A percentile compares a stretch with the other conserved stretches of the same genome.
Evolutionary conservation across 1,140 invertebrate genomes (phyloP).

Genomic region (Diachasma alloeum): DNA sequence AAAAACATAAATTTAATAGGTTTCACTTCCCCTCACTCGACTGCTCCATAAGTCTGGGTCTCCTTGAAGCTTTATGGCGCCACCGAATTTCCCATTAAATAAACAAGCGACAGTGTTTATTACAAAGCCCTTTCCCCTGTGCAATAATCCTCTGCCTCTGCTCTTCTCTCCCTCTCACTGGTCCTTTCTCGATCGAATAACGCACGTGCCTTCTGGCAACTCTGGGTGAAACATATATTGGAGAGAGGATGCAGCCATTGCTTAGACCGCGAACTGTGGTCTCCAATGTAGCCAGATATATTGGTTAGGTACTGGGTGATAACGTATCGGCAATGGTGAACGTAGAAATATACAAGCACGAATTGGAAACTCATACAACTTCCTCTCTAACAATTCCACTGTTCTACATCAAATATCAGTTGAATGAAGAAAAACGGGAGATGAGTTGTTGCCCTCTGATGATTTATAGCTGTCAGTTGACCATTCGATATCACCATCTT

Average conservation of each 20-base stretch:
- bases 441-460: background rate
- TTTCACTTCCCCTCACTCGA: constrained; percentile 43
- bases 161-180: background rate
- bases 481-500: background rate
- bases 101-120: constrained; percentile 64
- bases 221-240: constrained; percentile 7
- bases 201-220: constrained; percentile 36
- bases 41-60: constrained; percentile 26
- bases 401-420: constrained; percentile 9
- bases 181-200: background rate
- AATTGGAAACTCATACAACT: constrained; percentile 40
- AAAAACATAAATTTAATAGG: constrained; percentile 65
- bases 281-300: constrained; percentile 19
- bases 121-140: constrained; percentile 38
- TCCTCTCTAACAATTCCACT: constrained; percentile 22
- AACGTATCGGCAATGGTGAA: background rate
- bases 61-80: constrained; percentile 63
- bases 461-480: background rate
- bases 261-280: constrained; percentile 56
- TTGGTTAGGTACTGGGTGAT: constrained; percentile 4
- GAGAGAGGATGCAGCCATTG: constrained; percentile 39
- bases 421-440: background rate
- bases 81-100: constrained; percentile 66
- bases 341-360: background rate
- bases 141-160: background rate